phyloP scores from a whole-genome alignment of 2,797 vertebrate species.

The Chloroceryle amazona region DNA sequence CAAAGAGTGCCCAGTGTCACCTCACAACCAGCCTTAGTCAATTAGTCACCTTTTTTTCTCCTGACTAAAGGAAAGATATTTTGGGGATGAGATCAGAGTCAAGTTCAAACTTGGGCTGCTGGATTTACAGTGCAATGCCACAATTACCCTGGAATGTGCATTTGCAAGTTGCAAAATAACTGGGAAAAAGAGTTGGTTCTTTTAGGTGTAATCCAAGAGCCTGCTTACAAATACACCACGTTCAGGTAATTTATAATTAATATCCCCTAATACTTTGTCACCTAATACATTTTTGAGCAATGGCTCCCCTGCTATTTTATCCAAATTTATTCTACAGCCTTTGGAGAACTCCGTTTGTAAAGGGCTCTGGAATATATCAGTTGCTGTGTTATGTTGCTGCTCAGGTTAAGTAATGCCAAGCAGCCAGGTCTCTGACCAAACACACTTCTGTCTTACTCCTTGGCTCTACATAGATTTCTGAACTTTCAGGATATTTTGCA shows the following conservation, averaged over 20 bases:
- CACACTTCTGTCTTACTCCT: background rate
- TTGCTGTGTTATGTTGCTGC: background rate
- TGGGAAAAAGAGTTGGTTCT: background rate
- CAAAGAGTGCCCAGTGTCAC: accelerated
- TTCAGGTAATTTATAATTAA: background rate
- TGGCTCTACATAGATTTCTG: background rate
- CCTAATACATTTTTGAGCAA: background rate
- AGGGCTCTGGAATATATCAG: background rate
- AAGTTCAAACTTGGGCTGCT: background rate
- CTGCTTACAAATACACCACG: background rate
- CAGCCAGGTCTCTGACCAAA: background rate
- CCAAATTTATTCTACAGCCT: background rate
- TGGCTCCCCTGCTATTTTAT: background rate
- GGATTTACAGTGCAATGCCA: background rate
- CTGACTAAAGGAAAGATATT: background rate
- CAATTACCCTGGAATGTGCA: accelerated
- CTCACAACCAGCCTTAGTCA: background rate
- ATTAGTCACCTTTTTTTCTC: background rate
- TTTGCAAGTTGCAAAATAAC: background rate
- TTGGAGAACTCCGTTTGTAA: background rate
- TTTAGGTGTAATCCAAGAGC: background rate
- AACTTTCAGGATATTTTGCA: background rate
- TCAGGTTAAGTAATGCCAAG: background rate
- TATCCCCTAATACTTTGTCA: background rate
- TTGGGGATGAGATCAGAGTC: background rate